Evolutionary conservation across 2,888 invertebrate species (phyloP).

Genomic region (Drosophila affinis): DNA sequence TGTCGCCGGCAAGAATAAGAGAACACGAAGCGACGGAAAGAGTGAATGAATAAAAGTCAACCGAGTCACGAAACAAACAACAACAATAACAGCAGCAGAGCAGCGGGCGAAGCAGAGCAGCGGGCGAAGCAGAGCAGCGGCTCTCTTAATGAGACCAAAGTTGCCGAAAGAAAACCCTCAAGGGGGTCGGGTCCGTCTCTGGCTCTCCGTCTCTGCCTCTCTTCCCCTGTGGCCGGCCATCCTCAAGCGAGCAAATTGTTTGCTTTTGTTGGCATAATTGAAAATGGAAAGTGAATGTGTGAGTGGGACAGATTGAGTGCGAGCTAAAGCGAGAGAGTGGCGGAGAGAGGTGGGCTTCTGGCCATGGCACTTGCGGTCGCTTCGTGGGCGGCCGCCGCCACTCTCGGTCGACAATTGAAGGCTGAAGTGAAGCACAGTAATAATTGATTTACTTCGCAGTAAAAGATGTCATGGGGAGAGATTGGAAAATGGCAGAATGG

Average conservation of each 20-base stretch:
- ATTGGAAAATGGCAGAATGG: neutral
- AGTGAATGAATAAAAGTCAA: slow-evolving; percentile 23
- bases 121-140: slow-evolving; percentile 29
- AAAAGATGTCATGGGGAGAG: slow-evolving; percentile 36
- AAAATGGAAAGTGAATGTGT: slow-evolving; percentile 66
- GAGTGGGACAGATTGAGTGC: slow-evolving; percentile 13
- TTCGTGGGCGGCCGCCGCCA: slow-evolving; percentile 23
- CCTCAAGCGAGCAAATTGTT: slow-evolving; percentile 46
- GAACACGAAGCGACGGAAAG: neutral
- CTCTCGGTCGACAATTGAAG: slow-evolving; percentile 14
- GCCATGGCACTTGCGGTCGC: slow-evolving; percentile 35
- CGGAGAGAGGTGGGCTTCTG: slow-evolving; percentile 6
- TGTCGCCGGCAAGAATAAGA: neutral
- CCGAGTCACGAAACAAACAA: slow-evolving; percentile 22
- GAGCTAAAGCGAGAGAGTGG: slow-evolving; percentile 1
- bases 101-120: neutral
- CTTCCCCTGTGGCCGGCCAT: slow-evolving; percentile 17
- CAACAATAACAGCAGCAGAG: slow-evolving; percentile 10
- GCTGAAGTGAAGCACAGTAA: slow-evolving; percentile 23
- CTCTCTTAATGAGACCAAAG: slow-evolving; percentile 58
- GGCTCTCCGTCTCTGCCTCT: neutral
- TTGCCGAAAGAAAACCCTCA: slow-evolving; percentile 30
- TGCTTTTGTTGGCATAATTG: slow-evolving; percentile 66
- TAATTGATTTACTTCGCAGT: slow-evolving; percentile 44
- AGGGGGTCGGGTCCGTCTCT: slow-evolving; percentile 14